Base-by-base conservation (phyloP, 2,888 invertebrate genomes). In the Polymixis flavicincta region DNA sequence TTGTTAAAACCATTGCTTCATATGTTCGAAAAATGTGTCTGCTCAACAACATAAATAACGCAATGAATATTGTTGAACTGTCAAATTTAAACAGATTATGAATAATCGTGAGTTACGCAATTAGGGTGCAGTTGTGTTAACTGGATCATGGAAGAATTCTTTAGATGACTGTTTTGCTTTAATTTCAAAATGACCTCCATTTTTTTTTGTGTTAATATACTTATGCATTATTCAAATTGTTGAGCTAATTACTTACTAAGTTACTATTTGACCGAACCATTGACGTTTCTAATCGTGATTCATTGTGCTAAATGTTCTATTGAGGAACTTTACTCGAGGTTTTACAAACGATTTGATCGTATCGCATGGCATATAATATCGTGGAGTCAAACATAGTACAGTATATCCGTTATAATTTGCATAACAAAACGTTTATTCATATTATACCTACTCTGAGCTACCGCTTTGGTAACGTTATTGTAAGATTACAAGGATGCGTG, bases 391-490 rank as follows among this genome's bases (percentile, higher is more conserved):
- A 75, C 70, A 83, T 74, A 45, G 45, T 28, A 68, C 65, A 61
- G n/a, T 78, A 66, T 77, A 75, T 80, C 67, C 55, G 68, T 71
- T 69, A 64, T 22, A 59, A 79, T 87, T 78, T 83, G 63, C 83
- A 83, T 87, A 75, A 87, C 79, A 84, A 80, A 75, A 45, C 63
- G 65, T 73, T 74, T 73, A 75, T 71, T 71, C 73, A 61, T 78
- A 72, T 72, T 74, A 57, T 69, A 37, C n/a, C n/a, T n/a, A n/a
- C 13, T 65, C 11, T 57, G 42, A 76, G 17, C 65, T 68, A 74
- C 68, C 50, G 71, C 65, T 80, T 72, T 59, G 60, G 66, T 68
- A 65, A 64, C 73, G 71, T 70, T 83, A 70, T 42, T 65, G 54
- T n/a, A 48, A 60, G 17, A 54, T 48, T 45, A 42, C 45, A 55